Evolutionary conservation across 2,888 invertebrate genomes (phyloP).

Genomic region (Cancer borealis): DNA sequence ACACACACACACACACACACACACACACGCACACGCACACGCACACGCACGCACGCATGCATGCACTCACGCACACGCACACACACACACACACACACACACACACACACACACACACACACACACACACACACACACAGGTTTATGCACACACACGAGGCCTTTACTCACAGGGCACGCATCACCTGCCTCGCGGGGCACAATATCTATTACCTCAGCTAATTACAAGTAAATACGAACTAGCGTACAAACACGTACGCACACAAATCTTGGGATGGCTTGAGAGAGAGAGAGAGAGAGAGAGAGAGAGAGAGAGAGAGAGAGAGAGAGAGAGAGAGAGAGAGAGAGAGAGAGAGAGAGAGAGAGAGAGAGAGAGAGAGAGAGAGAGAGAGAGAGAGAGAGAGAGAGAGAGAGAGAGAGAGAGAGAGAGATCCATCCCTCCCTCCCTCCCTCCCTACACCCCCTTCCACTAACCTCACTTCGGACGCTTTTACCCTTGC

Average conservation of each 20-base stretch:
- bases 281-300: too few relatives aligned
- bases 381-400: neutral
- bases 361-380: neutral
- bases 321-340: too few relatives aligned
- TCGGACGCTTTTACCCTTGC: too few relatives aligned
- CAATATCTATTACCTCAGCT: neutral
- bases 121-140: conserved; percentile 15
- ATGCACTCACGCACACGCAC: too few relatives aligned
- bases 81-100: too few relatives aligned
- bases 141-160: neutral
- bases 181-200: neutral
- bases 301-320: too few relatives aligned
- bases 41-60: too few relatives aligned
- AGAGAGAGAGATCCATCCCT: too few relatives aligned
- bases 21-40: too few relatives aligned
- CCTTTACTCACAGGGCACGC: neutral
- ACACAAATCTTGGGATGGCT: too few relatives aligned
- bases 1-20: too few relatives aligned
- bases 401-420: neutral
- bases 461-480: neutral
- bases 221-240: conserved; percentile 22
- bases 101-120: neutral
- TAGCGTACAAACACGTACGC: neutral
- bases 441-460: neutral
- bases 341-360: too few relatives aligned